Percentiles rank a stretch among this genome's conserved stretches.
These are phyloP conservation scores for Charadrius vociferus DNA, from an alignment of 2,113 vertebrate species.

Conservation along the genomic window DNA sequence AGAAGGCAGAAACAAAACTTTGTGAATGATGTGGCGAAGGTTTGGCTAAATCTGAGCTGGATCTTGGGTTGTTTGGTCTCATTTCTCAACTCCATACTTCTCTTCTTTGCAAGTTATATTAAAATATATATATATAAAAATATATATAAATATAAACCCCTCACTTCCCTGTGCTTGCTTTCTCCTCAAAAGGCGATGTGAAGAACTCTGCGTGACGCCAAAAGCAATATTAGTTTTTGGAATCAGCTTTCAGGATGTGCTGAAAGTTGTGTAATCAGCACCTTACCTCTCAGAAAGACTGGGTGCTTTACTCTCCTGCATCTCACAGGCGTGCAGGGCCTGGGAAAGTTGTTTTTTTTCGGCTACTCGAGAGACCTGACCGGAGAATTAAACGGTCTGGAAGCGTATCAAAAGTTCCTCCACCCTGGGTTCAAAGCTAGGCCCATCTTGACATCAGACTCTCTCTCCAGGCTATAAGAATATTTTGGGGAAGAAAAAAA, in stretches of 20 bases:
- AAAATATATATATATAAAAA: no score
- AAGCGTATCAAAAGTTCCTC: not conserved
- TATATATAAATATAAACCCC: no score
- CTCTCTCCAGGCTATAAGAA: not conserved
- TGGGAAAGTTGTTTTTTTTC: conserved; percentile 40
- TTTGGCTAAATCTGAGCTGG: not conserved
- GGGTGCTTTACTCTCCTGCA: conserved; percentile 8
- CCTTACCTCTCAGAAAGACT: conserved; percentile 39
- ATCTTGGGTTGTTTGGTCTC: not conserved
- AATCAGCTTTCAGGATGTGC: conserved; percentile 62
- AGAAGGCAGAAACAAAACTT: not conserved
- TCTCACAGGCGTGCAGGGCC: not conserved
- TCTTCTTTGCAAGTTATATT: not conserved
- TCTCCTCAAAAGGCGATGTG: conserved; percentile 22
- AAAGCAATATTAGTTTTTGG: conserved; percentile 61
- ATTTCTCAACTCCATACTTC: not conserved
- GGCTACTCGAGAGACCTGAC: not conserved
- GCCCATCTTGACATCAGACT: not conserved
- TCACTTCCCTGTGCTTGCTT: conserved; percentile 18
- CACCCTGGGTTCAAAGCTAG: conserved; percentile 1
- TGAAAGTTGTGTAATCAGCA: conserved; percentile 50
- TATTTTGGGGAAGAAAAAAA: not conserved
- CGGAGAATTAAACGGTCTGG: conserved; percentile 20
- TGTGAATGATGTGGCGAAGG: not conserved
- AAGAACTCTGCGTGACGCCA: conserved; percentile 15